Evolutionary conservation across 2,113 vertebrate genomes (phyloP).

Genomic region (Otocyon megalotis): DNA sequence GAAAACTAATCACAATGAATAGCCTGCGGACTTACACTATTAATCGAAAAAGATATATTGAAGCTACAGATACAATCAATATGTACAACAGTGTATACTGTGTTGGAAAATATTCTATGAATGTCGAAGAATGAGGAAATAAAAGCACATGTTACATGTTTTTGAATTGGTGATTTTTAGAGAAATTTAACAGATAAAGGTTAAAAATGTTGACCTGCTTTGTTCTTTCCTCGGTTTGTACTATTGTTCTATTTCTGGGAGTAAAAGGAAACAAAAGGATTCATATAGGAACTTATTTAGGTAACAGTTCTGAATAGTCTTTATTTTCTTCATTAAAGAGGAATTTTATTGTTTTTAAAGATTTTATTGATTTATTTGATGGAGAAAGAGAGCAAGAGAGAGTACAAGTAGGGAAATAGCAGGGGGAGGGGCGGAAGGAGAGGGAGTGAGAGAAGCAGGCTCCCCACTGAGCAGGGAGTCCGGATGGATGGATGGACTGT

Average conservation of each 20-base stretch:
- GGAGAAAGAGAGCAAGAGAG: too few species aligned
- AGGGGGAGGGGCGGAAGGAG: too few species aligned
- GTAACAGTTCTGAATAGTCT: not conserved
- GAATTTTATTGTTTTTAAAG: not conserved
- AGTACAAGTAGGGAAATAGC: too few species aligned
- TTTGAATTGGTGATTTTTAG: slow-evolving; percentile 20
- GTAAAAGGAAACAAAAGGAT: slow-evolving; percentile 19
- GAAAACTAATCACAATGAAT: not conserved
- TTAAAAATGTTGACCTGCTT: not conserved
- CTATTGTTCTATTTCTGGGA: not conserved
- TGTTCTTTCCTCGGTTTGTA: not conserved
- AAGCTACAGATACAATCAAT: slow-evolving; percentile 14
- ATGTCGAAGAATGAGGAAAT: not conserved
- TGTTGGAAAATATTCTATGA: not conserved
- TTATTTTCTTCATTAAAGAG: not conserved
- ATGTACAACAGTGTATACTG: not conserved
- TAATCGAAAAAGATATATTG: slow-evolving; percentile 2
- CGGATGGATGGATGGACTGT: too few species aligned
- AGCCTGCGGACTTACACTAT: not conserved
- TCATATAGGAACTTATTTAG: not conserved
- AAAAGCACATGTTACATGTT: not conserved
- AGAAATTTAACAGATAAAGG: not conserved
- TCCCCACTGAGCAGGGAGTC: too few species aligned
- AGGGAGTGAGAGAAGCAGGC: too few species aligned
- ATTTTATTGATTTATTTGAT: too few species aligned